These are phyloP conservation scores for Orthonychiurus folsomi DNA, from an alignment of 2,888 invertebrate species.

Conservation along the genomic window DNA sequence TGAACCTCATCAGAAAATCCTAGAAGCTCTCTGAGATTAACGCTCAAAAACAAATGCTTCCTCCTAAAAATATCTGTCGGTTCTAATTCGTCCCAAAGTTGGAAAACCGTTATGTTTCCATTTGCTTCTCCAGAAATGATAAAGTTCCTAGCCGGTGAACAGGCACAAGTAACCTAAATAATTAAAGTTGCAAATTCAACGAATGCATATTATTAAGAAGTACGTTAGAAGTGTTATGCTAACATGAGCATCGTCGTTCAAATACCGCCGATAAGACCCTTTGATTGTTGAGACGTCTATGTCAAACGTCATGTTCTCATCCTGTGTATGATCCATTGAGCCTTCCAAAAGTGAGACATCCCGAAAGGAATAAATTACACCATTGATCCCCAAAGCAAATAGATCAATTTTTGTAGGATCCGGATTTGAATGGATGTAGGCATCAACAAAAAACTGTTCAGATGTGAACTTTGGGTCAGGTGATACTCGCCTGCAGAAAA, in stretches of 20 bases:
- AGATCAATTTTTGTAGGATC: constrained; percentile 32
- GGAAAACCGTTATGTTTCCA: constrained; percentile 18
- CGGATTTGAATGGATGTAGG: constrained; percentile 30
- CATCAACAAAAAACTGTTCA: constrained; percentile 24
- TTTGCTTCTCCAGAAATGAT: constrained; percentile 22
- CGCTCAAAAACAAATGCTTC: neutral
- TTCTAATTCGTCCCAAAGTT: neutral
- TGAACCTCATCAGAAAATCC: neutral
- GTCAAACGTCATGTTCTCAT: constrained; percentile 29
- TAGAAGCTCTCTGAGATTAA: neutral
- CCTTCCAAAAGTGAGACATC: constrained; percentile 27
- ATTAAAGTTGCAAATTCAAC: neutral
- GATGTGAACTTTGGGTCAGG: neutral
- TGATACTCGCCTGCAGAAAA: constrained; percentile 6
- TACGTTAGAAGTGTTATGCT: neutral
- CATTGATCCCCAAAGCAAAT: constrained; percentile 19
- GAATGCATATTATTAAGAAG: neutral
- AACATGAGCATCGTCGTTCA: constrained; percentile 7
- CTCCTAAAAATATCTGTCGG: neutral
- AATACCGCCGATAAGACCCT: constrained; percentile 12
- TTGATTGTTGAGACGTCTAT: constrained; percentile 29
- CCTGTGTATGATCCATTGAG: constrained; percentile 25
- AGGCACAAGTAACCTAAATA: constrained; percentile 19
- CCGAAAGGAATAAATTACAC: constrained; percentile 19
- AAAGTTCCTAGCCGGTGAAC: constrained; percentile 22